Evolutionary conservation across 2,113 vertebrate species (phyloP).

Genomic region (Hippolais icterina): DNA sequence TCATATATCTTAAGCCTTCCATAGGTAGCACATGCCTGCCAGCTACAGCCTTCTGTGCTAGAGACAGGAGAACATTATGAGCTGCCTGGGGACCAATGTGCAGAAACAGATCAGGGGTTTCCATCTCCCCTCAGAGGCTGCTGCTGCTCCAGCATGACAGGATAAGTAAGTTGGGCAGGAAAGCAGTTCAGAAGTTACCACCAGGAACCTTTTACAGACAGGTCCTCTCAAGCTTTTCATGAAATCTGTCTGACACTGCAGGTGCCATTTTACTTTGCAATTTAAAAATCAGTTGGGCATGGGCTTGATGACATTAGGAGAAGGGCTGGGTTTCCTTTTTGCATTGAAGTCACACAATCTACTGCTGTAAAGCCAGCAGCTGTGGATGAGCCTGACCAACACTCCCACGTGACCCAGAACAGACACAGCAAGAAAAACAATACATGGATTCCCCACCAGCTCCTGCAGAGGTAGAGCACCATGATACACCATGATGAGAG

Average conservation of each 20-base stretch:
- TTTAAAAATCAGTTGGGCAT: background rate
- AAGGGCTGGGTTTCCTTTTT: background rate
- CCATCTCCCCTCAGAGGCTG: background rate
- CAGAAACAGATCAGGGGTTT: background rate
- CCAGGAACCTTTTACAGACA: background rate
- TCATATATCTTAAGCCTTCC: constrained; percentile 6
- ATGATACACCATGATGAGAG: background rate
- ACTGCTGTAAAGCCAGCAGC: background rate
- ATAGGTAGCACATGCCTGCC: background rate
- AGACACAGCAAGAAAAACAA: background rate
- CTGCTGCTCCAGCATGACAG: background rate
- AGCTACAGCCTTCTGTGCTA: background rate
- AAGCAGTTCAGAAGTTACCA: background rate
- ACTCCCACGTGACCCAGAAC: too few species aligned
- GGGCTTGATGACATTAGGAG: background rate
- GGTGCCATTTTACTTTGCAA: background rate
- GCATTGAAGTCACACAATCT: background rate
- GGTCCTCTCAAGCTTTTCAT: background rate
- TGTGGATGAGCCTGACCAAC: background rate
- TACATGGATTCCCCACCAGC: accelerated
- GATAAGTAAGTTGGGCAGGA: background rate
- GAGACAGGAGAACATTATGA: background rate
- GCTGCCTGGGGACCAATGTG: background rate
- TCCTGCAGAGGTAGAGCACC: background rate
- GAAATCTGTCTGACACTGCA: background rate